Evolutionary conservation across 2,113 vertebrate genomes (phyloP).

Genomic region (Anguilla japonica): DNA sequence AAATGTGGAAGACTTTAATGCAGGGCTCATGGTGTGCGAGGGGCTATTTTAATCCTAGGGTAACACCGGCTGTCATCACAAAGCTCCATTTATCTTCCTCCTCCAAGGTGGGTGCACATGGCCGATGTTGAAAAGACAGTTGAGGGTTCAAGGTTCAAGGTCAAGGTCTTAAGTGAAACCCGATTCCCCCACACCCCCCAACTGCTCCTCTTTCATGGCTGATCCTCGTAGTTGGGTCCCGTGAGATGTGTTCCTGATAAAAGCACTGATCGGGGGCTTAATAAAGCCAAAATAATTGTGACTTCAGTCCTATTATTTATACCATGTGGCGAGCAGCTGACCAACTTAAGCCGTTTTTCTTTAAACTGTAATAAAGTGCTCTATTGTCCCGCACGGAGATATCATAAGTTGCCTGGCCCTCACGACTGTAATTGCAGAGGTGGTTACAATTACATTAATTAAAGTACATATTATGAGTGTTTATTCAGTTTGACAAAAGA

Average conservation of each 20-base stretch:
- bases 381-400: slow-evolving; percentile 62
- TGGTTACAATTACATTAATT: slow-evolving; percentile 80
- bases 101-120: slow-evolving; percentile 77
- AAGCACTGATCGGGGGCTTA: slow-evolving; percentile 80
- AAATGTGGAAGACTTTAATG: slow-evolving; percentile 99
- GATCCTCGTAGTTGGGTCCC: slow-evolving; percentile 57
- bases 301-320: slow-evolving; percentile 79
- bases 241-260: slow-evolving; percentile 78
- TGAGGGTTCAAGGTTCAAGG: slow-evolving; percentile 72
- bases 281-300: slow-evolving; percentile 88
- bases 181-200: slow-evolving; percentile 63
- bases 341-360: slow-evolving; percentile 79
- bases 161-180: slow-evolving; percentile 63
- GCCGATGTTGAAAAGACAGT: slow-evolving; percentile 77
- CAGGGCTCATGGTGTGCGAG: slow-evolving; percentile 73
- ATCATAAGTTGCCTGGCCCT: slow-evolving; percentile 47
- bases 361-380: slow-evolving; percentile 79
- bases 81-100: slow-evolving; percentile 74
- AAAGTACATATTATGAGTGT: slow-evolving; percentile 75
- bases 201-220: slow-evolving; percentile 60
- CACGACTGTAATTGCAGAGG: slow-evolving; percentile 73
- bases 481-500: slow-evolving; percentile 67
- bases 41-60: slow-evolving; percentile 94
- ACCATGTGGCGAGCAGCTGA: slow-evolving; percentile 98
- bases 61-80: slow-evolving; percentile 89